Percentiles rank a stretch among this genome's conserved stretches.
Evolutionary conservation across 2,797 vertebrate genomes (phyloP).

Genomic region (Propithecus deckenii): DNA sequence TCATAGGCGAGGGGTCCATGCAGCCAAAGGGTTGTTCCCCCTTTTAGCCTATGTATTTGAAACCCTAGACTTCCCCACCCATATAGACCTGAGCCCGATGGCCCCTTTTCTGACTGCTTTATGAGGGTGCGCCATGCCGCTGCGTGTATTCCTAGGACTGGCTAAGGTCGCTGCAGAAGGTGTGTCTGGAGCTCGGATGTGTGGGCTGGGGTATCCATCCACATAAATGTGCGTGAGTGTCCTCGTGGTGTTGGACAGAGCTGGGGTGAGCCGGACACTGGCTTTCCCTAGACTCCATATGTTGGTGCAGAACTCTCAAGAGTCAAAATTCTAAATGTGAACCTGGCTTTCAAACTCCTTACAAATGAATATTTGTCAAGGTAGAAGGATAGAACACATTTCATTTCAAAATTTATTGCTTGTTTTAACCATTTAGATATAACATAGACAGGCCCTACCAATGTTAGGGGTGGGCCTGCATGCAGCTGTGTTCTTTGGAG

Average conservation of each 20-base stretch:
- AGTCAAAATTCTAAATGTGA: neutral
- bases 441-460: neutral
- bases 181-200: neutral
- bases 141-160: neutral
- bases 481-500: neutral
- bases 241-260: neutral
- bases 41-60: neutral
- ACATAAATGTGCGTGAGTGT: neutral
- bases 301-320: neutral
- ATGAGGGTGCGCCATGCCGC: too few species aligned
- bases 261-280: neutral
- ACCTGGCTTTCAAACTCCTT: neutral
- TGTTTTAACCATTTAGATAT: neutral
- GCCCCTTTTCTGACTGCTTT: neutral
- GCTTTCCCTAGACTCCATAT: neutral
- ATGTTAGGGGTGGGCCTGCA: neutral
- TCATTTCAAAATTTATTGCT: neutral
- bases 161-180: neutral
- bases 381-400: neutral
- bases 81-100: accelerated
- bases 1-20: neutral
- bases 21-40: neutral
- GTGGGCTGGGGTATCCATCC: too few species aligned
- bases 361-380: neutral
- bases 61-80: neutral